phyloP scores from a whole-genome alignment of 2,797 vertebrate species.

The Gymnothorax reevesii region DNA sequence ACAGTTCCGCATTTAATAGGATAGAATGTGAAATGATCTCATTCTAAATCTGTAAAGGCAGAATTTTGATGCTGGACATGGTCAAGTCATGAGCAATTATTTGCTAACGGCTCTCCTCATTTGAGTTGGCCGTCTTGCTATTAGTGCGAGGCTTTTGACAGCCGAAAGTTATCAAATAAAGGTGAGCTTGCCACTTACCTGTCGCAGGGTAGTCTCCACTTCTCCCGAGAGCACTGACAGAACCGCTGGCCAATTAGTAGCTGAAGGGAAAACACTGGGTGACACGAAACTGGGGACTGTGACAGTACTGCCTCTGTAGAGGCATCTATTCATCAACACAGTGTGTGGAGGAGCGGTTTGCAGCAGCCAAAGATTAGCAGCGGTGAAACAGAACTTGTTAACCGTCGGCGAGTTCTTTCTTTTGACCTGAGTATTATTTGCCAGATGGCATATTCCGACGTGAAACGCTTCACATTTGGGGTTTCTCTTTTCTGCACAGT shows the following conservation, averaged over 20 bases:
- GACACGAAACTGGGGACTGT: neutral
- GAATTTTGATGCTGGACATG: too few species aligned
- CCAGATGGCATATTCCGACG: neutral
- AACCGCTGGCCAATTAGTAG: neutral
- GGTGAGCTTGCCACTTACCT: neutral
- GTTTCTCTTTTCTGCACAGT: too few species aligned
- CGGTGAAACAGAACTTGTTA: too few species aligned
- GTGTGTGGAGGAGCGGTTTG: neutral
- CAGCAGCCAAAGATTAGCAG: neutral
- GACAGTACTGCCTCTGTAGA: neutral
- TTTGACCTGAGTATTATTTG: neutral
- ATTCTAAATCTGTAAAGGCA: neutral
- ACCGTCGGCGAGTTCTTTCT: neutral
- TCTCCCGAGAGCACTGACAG: neutral
- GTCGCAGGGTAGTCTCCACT: neutral
- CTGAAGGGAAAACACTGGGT: neutral
- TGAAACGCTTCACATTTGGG: neutral
- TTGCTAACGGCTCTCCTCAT: neutral
- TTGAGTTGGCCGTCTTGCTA: neutral
- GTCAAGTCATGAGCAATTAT: neutral
- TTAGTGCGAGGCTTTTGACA: neutral
- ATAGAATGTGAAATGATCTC: neutral
- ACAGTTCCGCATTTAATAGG: neutral
- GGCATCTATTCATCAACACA: neutral
- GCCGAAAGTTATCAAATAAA: neutral